Evolutionary conservation across 2,888 invertebrate genomes (phyloP).

Genomic region (Drosophila fulvimacula): DNA sequence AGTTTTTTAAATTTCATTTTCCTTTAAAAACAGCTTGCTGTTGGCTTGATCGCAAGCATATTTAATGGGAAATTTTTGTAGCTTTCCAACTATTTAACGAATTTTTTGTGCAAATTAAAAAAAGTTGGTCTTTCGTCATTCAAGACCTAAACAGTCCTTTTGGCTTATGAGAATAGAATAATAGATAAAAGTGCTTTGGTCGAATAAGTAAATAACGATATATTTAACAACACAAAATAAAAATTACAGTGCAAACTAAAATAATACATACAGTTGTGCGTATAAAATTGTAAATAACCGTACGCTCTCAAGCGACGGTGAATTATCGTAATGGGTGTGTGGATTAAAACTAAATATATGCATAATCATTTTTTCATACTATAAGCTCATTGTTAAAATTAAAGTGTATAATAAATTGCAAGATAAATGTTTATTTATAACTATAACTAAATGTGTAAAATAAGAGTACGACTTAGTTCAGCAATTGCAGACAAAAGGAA

Average conservation of each 20-base stretch:
- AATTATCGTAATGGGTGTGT: slow-evolving; percentile 29
- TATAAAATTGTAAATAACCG: slow-evolving; percentile 53
- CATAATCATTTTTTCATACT: slow-evolving; percentile 24
- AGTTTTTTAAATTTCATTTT: too few species aligned
- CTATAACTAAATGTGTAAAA: slow-evolving; percentile 31
- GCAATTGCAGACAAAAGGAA: slow-evolving; percentile 35
- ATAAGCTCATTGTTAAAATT: slow-evolving; percentile 25
- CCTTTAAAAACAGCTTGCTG: too few species aligned
- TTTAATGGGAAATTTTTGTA: background rate
- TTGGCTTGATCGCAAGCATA: background rate
- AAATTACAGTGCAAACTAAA: slow-evolving; percentile 76
- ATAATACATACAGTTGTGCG: slow-evolving; percentile 75
- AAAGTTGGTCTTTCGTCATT: background rate
- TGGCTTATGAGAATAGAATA: background rate
- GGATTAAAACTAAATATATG: slow-evolving; percentile 47
- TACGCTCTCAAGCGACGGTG: background rate
- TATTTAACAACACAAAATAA: slow-evolving; percentile 82
- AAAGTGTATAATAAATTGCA: slow-evolving; percentile 47
- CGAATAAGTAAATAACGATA: slow-evolving; percentile 82
- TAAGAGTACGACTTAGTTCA: slow-evolving; percentile 72
- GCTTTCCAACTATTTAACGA: background rate
- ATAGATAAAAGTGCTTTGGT: slow-evolving; percentile 53
- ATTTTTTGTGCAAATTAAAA: background rate
- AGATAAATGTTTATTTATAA: slow-evolving; percentile 33
- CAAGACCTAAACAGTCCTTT: background rate